Evolutionary conservation across 2,888 invertebrate species (phyloP), one percentile per base, ranked within the genome.

Genomic region (Agrochola lota): DNA sequence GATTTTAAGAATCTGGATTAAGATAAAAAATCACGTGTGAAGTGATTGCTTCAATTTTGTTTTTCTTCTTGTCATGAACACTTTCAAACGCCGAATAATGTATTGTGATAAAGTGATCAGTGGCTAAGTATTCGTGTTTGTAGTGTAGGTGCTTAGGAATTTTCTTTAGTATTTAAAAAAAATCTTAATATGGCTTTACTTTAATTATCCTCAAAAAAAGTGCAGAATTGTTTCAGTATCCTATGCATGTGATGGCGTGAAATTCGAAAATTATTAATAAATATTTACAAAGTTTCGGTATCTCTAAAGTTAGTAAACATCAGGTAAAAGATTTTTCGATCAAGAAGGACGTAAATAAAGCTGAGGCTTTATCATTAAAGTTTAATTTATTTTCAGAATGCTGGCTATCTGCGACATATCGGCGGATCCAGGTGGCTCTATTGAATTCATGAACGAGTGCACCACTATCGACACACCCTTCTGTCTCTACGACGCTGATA

Each of bases 381-480:
- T 30, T 49, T 52, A 12, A 23, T 66, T 70, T 76, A 12, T 46
- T 87, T 84, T 11, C 87, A 97, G 99, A 84, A 98, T 99, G 97
- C 96, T 99, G 83, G 99, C 98, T 7, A 99, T 99, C 90, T 99
- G 99, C 94, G 99, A 99, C 93, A 99, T 99, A 91, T 99, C 99
- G 0, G 99, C 99, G 0, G 99, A 99, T 95, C 99, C 99, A 0
- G 99, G 99, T 0, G 99, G 99, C 75, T 99, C 99, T 60, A 99
- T 99, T 77, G 99, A 99, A 92, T 99, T 99, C 93, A 99, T 99
- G 99, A 99, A 99, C 91, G 99, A 99, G 93, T 99, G 99, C 93
- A 99, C 99, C 0, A 99, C 99, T 1, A 99, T 99, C 80, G 99
- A 99, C 92, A 99, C 99, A 5, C 99, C 99, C 0, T 99, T 99